These are phyloP conservation scores for Carposina sasakii DNA, from an alignment of 1,140 invertebrate species.

Conservation along the genomic window DNA sequence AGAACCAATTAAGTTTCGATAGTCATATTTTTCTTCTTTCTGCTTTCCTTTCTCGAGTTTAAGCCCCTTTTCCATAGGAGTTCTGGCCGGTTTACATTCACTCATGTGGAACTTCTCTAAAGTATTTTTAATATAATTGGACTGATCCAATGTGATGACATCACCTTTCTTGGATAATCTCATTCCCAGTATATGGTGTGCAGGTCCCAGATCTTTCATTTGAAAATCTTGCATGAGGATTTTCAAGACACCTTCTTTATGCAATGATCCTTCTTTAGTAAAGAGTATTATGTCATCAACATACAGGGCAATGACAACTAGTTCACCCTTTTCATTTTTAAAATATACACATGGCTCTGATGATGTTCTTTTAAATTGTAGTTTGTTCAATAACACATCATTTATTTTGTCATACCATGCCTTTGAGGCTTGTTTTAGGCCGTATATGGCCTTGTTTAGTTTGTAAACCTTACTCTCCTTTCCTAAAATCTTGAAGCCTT, in stretches of 20 bases:
- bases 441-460: not conserved
- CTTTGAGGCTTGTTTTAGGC: not conserved
- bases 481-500: not conserved
- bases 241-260: not conserved
- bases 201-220: not conserved
- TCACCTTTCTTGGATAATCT: not conserved
- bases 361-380: not conserved
- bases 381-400: not conserved
- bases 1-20: no score
- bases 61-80: not conserved
- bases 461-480: not conserved
- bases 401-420: slow-evolving; percentile 1
- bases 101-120: not conserved
- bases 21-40: no score
- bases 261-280: no score
- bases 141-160: not conserved
- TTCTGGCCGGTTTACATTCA: not conserved
- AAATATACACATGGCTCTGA: slow-evolving; percentile 2
- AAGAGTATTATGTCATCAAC: slow-evolving; percentile 6
- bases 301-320: slow-evolving; percentile 3
- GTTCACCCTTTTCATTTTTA: not conserved
- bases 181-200: not conserved
- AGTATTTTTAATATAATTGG: not conserved
- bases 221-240: not conserved
- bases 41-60: not conserved